phyloP scores from a whole-genome alignment of 2,888 invertebrate species.

The Pandemis corylana region DNA sequence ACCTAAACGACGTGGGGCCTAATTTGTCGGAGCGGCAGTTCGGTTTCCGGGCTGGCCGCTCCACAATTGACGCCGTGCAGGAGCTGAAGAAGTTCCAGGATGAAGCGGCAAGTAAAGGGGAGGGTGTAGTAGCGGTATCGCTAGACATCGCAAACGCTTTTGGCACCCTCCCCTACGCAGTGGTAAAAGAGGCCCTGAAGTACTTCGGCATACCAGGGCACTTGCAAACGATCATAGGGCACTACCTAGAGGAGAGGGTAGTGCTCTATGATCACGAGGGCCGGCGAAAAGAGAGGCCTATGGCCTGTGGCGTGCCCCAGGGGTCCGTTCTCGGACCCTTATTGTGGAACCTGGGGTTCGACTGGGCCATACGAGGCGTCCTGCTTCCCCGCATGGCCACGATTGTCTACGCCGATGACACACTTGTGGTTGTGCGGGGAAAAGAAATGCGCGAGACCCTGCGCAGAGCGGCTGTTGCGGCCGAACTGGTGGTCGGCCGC shows the following conservation, averaged over 20 bases:
- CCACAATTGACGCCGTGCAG: not conserved
- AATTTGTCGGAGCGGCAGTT: not conserved
- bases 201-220: too few relatives aligned
- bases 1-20: not conserved
- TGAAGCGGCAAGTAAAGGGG: not conserved
- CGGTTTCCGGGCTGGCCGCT: not conserved
- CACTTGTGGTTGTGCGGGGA: not conserved
- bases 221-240: too few relatives aligned
- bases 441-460: not conserved
- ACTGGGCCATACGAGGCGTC: too few relatives aligned
- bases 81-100: not conserved
- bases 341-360: not conserved
- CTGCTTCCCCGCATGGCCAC: not conserved
- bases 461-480: not conserved
- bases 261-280: too few relatives aligned
- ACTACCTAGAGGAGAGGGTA: too few relatives aligned
- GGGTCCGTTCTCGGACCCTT: too few relatives aligned
- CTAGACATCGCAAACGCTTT: not conserved
- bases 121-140: conserved; percentile 5
- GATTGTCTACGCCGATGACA: not conserved
- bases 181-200: too few relatives aligned
- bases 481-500: not conserved
- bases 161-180: not conserved
- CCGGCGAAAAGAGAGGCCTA: not conserved
- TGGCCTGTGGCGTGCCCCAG: not conserved